Conservation (phyloP, 1,140 invertebrate species). For the Bombyx mori region ASM3026992v2 NC_085107.1:10267001-10267500, state of each 20-base stretch:
- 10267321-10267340: no score
- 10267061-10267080: conserved; percentile 44
- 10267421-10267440: no score
- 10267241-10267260: conserved; percentile 32
- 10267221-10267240: conserved; percentile 34
- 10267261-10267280: neutral
- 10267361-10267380: no score
- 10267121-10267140: conserved; percentile 26
- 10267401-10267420: no score
- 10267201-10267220: conserved; percentile 44
- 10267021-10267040: conserved; percentile 47
- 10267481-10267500: no score
- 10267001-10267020: conserved; percentile 55
- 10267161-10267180: conserved; percentile 29
- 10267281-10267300: no score
- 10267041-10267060: conserved; percentile 39
- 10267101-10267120: conserved; percentile 36
- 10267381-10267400: no score
- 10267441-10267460: no score
- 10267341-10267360: no score
- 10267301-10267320: no score
- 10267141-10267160: conserved; percentile 8
- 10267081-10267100: conserved; percentile 34
- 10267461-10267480: no score
- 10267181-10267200: conserved; percentile 35